These are phyloP conservation scores for Rhincodon typus DNA, from an alignment of 2,797 vertebrate genomes.

Conservation along the genomic window DNA sequence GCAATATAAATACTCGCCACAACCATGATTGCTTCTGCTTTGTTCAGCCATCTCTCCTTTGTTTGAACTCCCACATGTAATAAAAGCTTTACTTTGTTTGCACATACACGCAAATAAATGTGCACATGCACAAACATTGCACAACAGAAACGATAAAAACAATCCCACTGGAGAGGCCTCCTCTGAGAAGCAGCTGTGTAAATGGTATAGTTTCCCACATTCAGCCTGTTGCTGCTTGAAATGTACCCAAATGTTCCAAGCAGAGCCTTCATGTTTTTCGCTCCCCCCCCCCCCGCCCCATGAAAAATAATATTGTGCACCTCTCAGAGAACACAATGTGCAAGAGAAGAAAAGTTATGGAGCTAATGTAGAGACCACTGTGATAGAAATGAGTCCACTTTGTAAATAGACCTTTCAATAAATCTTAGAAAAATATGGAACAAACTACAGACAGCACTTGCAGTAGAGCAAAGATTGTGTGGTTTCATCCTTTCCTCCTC, in stretches of 20 bases:
- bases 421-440: background rate
- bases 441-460: background rate
- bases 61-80: background rate
- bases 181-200: constrained; percentile 27
- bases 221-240: background rate
- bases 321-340: background rate
- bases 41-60: background rate
- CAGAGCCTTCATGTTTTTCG: background rate
- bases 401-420: background rate
- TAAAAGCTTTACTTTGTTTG: constrained; percentile 26
- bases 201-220: background rate
- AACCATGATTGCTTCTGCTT: background rate
- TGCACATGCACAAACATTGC: constrained; percentile 9
- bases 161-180: background rate
- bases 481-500: background rate
- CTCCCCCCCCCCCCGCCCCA: no score
- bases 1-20: background rate
- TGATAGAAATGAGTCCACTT: background rate
- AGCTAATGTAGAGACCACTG: background rate
- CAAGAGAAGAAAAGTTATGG: background rate
- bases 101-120: background rate
- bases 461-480: background rate
- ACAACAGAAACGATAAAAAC: background rate
- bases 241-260: background rate
- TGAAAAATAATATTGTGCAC: background rate